phyloP scores from a whole-genome alignment of 2,888 invertebrate genomes.

The Ochropleura leucogaster region DNA sequence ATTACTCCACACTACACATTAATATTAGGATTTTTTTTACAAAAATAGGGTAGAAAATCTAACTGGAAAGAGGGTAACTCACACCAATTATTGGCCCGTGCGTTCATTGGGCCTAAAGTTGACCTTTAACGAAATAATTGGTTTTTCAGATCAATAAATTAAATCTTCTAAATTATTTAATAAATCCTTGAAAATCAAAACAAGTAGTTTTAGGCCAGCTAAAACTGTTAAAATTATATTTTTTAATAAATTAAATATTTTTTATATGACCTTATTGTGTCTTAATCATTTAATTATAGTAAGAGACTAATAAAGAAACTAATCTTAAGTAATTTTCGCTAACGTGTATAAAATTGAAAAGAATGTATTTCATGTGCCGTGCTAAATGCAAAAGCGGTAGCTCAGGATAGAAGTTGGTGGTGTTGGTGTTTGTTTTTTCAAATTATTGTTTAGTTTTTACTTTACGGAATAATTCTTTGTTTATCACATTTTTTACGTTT shows the following conservation, averaged over 20 bases:
- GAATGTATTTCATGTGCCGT: too few relatives aligned
- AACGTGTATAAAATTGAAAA: too few relatives aligned
- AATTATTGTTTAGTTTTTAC: too few relatives aligned
- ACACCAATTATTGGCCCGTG: constrained; percentile 15
- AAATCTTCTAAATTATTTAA: neutral
- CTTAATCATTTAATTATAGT: constrained; percentile 2
- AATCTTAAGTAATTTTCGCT: neutral
- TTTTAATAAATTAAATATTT: constrained; percentile 21
- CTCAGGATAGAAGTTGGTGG: too few relatives aligned
- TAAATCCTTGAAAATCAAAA: constrained; percentile 21
- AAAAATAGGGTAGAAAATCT: constrained; percentile 62
- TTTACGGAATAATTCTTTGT: too few relatives aligned
- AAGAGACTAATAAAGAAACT: neutral
- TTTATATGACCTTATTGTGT: neutral
- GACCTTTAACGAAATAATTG: constrained; percentile 10
- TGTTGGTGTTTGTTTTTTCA: too few relatives aligned
- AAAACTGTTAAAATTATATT: constrained; percentile 61
- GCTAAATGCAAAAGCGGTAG: too few relatives aligned
- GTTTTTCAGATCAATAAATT: neutral
- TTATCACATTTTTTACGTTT: too few relatives aligned
- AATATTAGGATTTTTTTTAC: constrained; percentile 42
- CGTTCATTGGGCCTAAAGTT: neutral
- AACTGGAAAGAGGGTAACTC: constrained; percentile 21
- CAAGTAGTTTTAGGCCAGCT: constrained; percentile 71
- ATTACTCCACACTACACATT: constrained; percentile 48